Conservation (phyloP, 2,113 vertebrate species). For the Stigmatopora nigra region DNA sequence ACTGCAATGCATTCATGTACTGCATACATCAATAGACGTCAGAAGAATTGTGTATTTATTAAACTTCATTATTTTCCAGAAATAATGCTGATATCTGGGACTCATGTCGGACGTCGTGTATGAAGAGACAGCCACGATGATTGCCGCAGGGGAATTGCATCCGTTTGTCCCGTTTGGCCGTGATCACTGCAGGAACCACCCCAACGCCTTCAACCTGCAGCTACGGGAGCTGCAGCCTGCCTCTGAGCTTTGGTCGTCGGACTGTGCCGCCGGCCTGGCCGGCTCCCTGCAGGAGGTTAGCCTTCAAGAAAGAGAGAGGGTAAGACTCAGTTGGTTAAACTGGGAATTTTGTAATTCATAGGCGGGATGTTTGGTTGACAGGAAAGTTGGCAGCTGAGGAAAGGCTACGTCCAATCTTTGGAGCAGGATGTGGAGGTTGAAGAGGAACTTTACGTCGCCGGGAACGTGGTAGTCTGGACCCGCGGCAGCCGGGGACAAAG, state of each 20-base stretch:
- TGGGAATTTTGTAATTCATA: background rate
- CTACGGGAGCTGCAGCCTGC: constrained; percentile 93
- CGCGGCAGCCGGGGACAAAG: constrained; percentile 83
- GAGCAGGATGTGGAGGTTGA: constrained; percentile 85
- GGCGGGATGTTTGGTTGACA: constrained; percentile 42
- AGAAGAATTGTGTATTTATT: background rate
- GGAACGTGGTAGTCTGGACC: constrained; percentile 95
- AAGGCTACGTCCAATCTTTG: constrained; percentile 72
- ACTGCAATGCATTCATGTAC: too few relatives aligned
- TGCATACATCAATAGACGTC: too few relatives aligned
- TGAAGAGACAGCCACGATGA: constrained; percentile 99
- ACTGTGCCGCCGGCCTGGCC: constrained; percentile 88
- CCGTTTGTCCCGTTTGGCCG: constrained; percentile 95
- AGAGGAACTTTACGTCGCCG: constrained; percentile 88
- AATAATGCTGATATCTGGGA: constrained; percentile 99
- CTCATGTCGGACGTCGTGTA: constrained; percentile 97
- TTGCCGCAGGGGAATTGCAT: constrained; percentile 97
- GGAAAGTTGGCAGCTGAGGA: constrained; percentile 91
- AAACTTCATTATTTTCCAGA: constrained; percentile 53
- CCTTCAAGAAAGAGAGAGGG: constrained; percentile 86
- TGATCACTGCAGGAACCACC: constrained; percentile 93
- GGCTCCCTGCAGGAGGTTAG: constrained; percentile 93
- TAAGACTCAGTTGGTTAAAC: constrained; percentile 31
- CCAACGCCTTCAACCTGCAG: constrained; percentile 91
- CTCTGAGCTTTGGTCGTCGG: constrained; percentile 92